Conservation (phyloP, 1,140 invertebrate species). For the Heliothis subflexa region DNA sequence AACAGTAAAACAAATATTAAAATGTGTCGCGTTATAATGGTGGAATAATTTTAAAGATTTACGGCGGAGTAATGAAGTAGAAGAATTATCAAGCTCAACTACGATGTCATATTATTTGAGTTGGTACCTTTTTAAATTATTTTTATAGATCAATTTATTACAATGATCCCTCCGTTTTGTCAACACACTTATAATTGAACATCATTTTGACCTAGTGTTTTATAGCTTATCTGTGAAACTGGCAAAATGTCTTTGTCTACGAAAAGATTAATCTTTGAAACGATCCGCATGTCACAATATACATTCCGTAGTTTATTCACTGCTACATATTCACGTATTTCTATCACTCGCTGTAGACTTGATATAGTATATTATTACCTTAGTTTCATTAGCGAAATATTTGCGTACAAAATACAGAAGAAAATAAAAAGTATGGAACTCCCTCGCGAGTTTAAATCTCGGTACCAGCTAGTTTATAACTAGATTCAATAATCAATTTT, state of each 20-base stretch:
- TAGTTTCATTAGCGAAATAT: neutral
- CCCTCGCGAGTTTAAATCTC: conserved; percentile 71
- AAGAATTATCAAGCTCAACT: conserved; percentile 16
- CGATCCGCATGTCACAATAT: conserved; percentile 13
- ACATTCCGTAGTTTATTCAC: conserved; percentile 29
- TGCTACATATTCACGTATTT: conserved; percentile 3
- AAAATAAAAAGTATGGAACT: conserved; percentile 9
- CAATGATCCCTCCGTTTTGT: conserved; percentile 29
- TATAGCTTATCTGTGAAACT: neutral
- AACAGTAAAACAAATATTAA: conserved; percentile 24
- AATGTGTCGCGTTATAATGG: conserved; percentile 33
- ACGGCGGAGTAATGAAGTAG: conserved; percentile 18
- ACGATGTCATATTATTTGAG: neutral
- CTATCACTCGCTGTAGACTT: neutral
- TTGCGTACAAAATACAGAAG: conserved; percentile 10
- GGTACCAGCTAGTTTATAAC: conserved; percentile 75
- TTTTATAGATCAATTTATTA: conserved; percentile 43
- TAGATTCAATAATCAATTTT: conserved; percentile 85
- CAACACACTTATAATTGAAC: conserved; percentile 20
- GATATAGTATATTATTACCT: neutral
- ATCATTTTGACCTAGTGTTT: neutral
- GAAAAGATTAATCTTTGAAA: conserved; percentile 4
- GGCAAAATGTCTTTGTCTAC: conserved; percentile 28
- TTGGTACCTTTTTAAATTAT: conserved; percentile 43
- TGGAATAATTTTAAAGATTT: conserved; percentile 31